phyloP scores from a whole-genome alignment of 1,140 invertebrate species.

The Asbolus verrucosus region DNA sequence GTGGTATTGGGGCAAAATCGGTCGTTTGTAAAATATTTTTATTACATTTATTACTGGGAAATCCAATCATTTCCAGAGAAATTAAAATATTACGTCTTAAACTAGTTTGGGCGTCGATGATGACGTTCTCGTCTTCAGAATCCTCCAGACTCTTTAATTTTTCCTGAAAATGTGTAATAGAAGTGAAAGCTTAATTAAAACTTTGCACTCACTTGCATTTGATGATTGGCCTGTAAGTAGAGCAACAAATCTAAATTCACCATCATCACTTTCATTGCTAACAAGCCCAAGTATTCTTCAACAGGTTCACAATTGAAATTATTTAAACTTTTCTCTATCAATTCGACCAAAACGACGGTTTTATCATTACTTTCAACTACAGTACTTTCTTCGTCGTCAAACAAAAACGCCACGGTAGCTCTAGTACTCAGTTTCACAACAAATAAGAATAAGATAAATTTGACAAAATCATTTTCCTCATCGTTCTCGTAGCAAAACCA shows the following conservation, averaged over 20 bases:
- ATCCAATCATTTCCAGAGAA: conserved; percentile 34
- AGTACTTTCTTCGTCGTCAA: conserved; percentile 27
- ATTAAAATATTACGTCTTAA: conserved; percentile 44
- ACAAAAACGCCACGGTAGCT: not conserved
- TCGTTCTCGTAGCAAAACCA: conserved; percentile 30
- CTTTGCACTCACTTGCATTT: conserved; percentile 43
- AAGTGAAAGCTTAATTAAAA: conserved; percentile 16
- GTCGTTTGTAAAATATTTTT: not conserved
- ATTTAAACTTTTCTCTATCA: conserved; percentile 46
- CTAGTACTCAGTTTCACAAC: conserved; percentile 1
- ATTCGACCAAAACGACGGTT: conserved; percentile 17
- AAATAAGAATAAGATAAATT: conserved; percentile 10
- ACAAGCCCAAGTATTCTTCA: conserved; percentile 33
- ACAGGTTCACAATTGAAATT: not conserved
- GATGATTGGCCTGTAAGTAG: conserved; percentile 40
- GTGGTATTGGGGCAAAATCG: not conserved
- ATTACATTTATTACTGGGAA: not conserved
- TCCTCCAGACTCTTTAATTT: conserved; percentile 11
- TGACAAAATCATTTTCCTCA: not conserved
- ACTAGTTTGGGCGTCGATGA: conserved; percentile 42
- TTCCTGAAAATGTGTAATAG: conserved; percentile 33
- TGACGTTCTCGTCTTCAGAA: not conserved
- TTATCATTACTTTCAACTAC: conserved; percentile 40
- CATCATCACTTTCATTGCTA: conserved; percentile 45
- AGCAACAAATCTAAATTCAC: conserved; percentile 45